phyloP scores from a whole-genome alignment of 2,113 vertebrate genomes.

The Aix galericulata region DNA sequence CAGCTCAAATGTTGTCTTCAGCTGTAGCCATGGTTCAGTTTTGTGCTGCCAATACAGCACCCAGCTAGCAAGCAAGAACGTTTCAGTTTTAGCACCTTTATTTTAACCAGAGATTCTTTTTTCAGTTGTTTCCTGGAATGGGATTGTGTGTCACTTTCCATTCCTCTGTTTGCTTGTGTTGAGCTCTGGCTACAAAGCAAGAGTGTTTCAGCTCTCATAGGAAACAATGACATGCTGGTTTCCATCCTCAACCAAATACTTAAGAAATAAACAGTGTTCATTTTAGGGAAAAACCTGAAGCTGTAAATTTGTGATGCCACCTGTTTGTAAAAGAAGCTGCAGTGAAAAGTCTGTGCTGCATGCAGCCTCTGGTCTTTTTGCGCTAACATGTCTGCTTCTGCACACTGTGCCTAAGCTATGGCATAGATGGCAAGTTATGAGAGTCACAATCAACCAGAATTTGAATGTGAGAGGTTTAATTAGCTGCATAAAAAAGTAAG shows the following conservation, averaged over 20 bases:
- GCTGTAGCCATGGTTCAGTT: not conserved
- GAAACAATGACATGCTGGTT: not conserved
- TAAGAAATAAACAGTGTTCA: not conserved
- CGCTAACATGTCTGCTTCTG: not conserved
- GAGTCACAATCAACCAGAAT: not conserved
- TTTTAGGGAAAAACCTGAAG: not conserved
- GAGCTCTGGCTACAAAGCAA: not conserved
- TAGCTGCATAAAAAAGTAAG: not conserved
- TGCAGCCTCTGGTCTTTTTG: not conserved
- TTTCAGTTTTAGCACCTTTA: not conserved
- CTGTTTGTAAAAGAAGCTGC: not conserved
- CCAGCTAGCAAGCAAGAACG: not conserved
- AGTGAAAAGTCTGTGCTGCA: not conserved
- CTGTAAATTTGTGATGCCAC: not conserved
- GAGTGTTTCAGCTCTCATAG: not conserved
- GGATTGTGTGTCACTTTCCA: not conserved
- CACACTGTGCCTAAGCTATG: not conserved
- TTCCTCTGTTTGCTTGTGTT: not conserved
- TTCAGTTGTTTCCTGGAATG: not conserved
- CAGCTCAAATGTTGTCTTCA: not conserved
- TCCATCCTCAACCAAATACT: not conserved
- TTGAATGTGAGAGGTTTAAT: not conserved
- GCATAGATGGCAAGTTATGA: not conserved
- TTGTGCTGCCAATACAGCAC: not conserved
- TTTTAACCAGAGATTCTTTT: not conserved